Evolutionary conservation across 2,113 vertebrate species (phyloP).

Genomic region (Balaeniceps rex): DNA sequence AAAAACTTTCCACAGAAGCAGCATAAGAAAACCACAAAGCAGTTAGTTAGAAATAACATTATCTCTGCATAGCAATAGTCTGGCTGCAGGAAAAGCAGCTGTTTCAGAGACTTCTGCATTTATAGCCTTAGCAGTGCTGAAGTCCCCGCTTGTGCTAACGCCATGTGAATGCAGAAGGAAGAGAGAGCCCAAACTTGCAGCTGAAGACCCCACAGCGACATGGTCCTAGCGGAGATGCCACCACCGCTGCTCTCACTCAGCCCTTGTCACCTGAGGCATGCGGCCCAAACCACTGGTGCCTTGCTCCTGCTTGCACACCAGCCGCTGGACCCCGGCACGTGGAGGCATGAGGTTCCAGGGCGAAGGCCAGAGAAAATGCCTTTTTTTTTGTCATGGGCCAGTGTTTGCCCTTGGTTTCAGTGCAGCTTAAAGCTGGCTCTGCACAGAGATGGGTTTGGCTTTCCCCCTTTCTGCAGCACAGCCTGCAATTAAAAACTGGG

Average conservation of each 20-base stretch:
- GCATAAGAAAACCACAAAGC: neutral
- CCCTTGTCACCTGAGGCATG: neutral
- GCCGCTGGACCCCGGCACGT: accelerated
- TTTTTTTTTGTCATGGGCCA: neutral
- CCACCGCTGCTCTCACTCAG: neutral
- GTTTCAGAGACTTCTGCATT: neutral
- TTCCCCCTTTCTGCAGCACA: neutral
- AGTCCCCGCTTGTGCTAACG: accelerated
- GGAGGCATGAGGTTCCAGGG: neutral
- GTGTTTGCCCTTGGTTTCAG: neutral
- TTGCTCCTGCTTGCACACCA: neutral
- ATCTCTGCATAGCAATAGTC: neutral
- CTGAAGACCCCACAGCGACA: neutral
- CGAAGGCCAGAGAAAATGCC: neutral
- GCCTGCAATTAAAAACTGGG: too few relatives aligned
- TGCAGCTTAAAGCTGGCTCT: neutral
- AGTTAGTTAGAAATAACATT: neutral
- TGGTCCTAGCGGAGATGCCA: neutral
- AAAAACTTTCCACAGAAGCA: neutral
- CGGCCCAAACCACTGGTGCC: neutral
- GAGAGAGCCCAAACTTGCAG: neutral
- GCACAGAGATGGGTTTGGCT: neutral
- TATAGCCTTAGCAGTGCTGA: neutral
- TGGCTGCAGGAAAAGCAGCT: neutral
- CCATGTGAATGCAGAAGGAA: neutral